Base-by-base conservation (phyloP, 2,113 vertebrate species). In the Synchiropus splendidus region DNA sequence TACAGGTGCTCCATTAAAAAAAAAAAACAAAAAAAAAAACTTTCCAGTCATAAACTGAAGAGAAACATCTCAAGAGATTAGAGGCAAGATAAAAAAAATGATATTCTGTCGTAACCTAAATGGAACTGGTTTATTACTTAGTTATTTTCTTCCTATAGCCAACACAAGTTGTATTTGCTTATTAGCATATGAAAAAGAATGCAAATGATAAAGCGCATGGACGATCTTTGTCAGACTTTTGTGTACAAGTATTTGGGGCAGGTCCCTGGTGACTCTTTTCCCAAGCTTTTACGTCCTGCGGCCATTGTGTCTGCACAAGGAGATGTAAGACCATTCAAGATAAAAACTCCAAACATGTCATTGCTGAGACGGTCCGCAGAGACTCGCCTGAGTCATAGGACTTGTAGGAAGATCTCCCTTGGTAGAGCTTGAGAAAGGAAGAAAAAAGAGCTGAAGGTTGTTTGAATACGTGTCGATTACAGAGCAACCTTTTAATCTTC, bases 401-500 rank as follows among this genome's bases (percentile, higher is more conserved):
- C 67, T 47, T 48, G 58, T n/a, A 58, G 57, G 60, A 67, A 64
- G 70, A 68, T 59, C 74, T 79, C 80, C 82, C 78, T 63, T 59
- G 68, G 72, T 64, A 61, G 59, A 14, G 10, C 18, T 70, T 80
- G n/a, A n/a, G n/a, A n/a, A n/a, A n/a, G n/a, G n/a, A n/a, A n/a
- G n/a, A n/a, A n/a, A n/a, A n/a, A n/a, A n/a, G n/a, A n/a, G n/a
- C n/a, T n/a, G n/a, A n/a, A n/a, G n/a, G n/a, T n/a, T n/a, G n/a
- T n/a, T n/a, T n/a, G 77, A 75, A 41, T 58, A 72, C 45, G 61
- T 73, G 64, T 78, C 75, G 79, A 82, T 77, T 79, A 73, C 70
- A 71, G 61, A 63, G 67, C 76, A 79, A 74, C 81, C 78, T 78
- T 72, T 72, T 66, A 65, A 77, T 82, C 82, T 83, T 80, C 72